These are phyloP conservation scores for Pygoscelis antarcticus DNA, from an alignment of 2,113 vertebrate genomes.

Conservation along the genomic window DNA sequence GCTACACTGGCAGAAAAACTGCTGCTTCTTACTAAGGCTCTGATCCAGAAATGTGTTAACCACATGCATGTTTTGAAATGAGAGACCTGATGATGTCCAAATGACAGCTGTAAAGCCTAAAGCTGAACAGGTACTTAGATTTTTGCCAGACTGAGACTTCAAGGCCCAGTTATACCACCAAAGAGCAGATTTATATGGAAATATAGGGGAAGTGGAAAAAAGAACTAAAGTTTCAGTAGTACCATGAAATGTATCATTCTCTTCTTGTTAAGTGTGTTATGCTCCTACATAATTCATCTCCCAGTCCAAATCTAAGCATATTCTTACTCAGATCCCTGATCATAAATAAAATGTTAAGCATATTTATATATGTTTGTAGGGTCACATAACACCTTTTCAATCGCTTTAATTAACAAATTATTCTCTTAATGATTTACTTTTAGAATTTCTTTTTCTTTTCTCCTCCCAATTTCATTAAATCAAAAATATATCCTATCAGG, in stretches of 20 bases:
- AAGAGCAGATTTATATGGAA: neutral
- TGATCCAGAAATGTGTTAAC: neutral
- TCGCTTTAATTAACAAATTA: neutral
- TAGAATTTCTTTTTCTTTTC: neutral
- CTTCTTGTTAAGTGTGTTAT: fast-evolving
- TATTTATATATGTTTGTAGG: neutral
- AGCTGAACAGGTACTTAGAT: neutral
- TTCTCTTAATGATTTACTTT: neutral
- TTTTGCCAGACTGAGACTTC: neutral
- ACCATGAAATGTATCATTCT: neutral
- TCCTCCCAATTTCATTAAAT: neutral
- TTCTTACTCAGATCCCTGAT: neutral
- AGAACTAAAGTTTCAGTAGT: neutral
- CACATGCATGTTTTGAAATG: neutral
- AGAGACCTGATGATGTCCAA: neutral
- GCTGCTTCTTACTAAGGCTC: neutral
- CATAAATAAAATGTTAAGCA: neutral
- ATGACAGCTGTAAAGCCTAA: neutral
- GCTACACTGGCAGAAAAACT: neutral
- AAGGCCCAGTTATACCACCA: neutral
- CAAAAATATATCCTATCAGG: neutral
- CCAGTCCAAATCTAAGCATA: neutral
- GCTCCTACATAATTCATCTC: neutral
- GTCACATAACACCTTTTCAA: neutral
- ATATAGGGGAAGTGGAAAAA: neutral